Evolutionary conservation across 2,113 vertebrate species (phyloP), one percentile per base, ranked within the genome.

Genomic region (Coptodon bakossiorum): DNA sequence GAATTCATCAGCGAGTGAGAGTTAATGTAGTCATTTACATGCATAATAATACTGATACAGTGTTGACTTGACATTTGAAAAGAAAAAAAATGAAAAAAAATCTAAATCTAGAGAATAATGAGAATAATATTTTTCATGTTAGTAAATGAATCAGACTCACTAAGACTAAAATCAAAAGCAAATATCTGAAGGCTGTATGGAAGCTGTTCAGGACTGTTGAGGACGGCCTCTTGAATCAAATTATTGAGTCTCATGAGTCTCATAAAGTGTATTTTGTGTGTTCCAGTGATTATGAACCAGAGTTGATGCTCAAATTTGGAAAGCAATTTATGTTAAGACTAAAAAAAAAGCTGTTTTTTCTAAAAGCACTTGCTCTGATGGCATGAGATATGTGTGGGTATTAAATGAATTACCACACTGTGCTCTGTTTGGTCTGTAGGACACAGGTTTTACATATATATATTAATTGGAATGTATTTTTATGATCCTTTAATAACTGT

Each of bases 401-500:
- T 38, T 38, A 68, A n/a, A 68, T 68, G 4, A 68, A 68, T 66
- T 38, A 66, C 61, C 10, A 38, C 31, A 9, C 66, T 45, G 13
- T 16, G 38, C n/a, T 27, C 13, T 73, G 66, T 45, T 45, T 5
- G 6, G 13, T 27, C 68, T 45, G 40, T 3, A 27, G 13, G 7
- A 0, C 22, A 45, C 22, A 45, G 22, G 22, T 45, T 27, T 45
- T 27, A 45, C 13, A 45, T 24, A 57, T 0, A 57, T 0, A 24
- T 45, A 29, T 7, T 29, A 3, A 48, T 5, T 27, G 40, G 0
- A 48, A 2, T 17, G 0, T 29, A 12, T 31, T 19, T 29, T 50
- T 76, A 48, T 31, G 9, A 29, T 48, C 16, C 43, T 50, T 78
- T 78, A 78, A 6, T 8, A 78, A n/a, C 73, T 78, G 45, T n/a